Conservation (phyloP, 2,113 vertebrate genomes). For the Phainopepla nitens region DNA sequence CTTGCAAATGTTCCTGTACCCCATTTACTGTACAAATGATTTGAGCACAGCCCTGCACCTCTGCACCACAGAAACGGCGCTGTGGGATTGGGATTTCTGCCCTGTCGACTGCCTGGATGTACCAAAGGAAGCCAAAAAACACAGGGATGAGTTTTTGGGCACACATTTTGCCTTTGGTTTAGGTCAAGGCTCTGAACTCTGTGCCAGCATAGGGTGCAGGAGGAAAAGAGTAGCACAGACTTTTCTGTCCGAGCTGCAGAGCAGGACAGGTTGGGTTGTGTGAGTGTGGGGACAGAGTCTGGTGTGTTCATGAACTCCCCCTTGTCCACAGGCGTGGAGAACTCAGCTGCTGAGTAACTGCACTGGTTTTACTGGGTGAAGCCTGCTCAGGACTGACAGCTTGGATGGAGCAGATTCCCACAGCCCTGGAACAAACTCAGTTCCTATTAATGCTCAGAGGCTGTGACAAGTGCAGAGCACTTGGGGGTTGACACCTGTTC, state of each 20-base stretch:
- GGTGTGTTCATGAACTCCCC: not conserved
- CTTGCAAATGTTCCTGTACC: not conserved
- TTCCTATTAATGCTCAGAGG: not conserved
- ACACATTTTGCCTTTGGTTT: not conserved
- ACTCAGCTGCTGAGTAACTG: not conserved
- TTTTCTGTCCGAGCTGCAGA: not conserved
- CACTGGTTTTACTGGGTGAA: not conserved
- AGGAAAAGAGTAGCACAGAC: not conserved
- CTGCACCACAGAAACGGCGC: fast-evolving
- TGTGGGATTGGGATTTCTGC: not conserved
- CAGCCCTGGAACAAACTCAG: not conserved
- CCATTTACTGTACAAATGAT: not conserved
- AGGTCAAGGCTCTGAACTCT: not conserved
- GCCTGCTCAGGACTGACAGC: not conserved
- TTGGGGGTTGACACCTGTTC: constrained; percentile 31
- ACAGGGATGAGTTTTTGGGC: not conserved
- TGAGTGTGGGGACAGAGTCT: not conserved
- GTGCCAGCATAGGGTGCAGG: not conserved
- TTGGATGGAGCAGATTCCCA: not conserved
- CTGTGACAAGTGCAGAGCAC: constrained; percentile 1
- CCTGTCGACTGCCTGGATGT: not conserved
- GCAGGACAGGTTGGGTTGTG: not conserved
- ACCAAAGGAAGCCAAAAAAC: not conserved
- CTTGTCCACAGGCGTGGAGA: not conserved
- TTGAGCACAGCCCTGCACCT: not conserved